Conservation (phyloP, 2,888 invertebrate species). For the Apamea anceps region DNA sequence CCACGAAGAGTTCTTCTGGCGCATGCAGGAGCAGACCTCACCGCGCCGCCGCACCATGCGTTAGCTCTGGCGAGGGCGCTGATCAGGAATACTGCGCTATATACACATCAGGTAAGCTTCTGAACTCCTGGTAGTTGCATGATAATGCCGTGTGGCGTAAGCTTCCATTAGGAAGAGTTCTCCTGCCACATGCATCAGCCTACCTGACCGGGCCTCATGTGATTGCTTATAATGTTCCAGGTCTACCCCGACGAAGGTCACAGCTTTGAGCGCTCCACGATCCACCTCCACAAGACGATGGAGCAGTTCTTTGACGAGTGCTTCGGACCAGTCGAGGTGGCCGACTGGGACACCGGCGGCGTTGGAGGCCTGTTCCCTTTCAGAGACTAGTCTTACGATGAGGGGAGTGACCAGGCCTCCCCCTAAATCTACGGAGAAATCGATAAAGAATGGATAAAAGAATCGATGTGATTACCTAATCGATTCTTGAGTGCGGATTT, state of each 20-base stretch:
- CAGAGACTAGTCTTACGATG: constrained; percentile 77
- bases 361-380: constrained; percentile 90
- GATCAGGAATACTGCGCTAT: constrained; percentile 94
- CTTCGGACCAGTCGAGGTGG: constrained; percentile 93
- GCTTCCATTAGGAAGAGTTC: constrained; percentile 90
- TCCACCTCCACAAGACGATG: constrained; percentile 95
- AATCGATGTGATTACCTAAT: constrained; percentile 14
- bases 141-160: constrained; percentile 93
- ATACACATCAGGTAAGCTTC: constrained; percentile 93
- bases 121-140: not conserved
- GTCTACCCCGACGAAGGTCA: constrained; percentile 97
- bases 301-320: constrained; percentile 96
- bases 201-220: constrained; percentile 93
- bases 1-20: constrained; percentile 90
- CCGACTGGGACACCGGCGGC: constrained; percentile 92
- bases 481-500: constrained; percentile 16
- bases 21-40: constrained; percentile 96
- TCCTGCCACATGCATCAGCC: constrained; percentile 95
- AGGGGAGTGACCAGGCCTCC: constrained; percentile 44
- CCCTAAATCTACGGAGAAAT: constrained; percentile 22
- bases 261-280: constrained; percentile 92
- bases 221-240: constrained; percentile 82
- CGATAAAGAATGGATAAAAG: not conserved
- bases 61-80: constrained; percentile 95
- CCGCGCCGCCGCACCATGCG: constrained; percentile 96